These are phyloP conservation scores for Anoplolepis gracilipes DNA, from an alignment of 1,140 invertebrate species.

Conservation along the genomic window DNA sequence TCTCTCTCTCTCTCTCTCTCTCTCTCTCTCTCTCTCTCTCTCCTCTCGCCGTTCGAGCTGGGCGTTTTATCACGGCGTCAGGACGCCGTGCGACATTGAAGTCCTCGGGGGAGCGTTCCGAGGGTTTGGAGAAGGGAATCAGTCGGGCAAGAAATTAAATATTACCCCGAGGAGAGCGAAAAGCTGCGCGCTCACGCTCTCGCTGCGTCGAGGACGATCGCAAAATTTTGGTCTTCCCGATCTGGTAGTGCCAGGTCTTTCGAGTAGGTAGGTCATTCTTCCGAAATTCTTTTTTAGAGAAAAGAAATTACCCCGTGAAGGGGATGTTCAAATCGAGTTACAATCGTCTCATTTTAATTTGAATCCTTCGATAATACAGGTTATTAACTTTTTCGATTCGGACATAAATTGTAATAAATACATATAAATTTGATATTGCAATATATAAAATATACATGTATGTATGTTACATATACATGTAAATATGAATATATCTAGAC, in stretches of 20 bases:
- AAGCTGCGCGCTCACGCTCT: conserved; percentile 24
- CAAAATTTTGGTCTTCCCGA: conserved; percentile 32
- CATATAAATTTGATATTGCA: background rate
- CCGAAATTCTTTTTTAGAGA: background rate
- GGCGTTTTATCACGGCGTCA: conserved; percentile 69
- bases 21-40: background rate
- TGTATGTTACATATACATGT: too few relatives aligned
- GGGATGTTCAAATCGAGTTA: background rate
- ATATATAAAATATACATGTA: conserved; percentile 6
- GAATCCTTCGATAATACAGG: background rate
- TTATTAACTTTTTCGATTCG: background rate
- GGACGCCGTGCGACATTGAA: conserved; percentile 30
- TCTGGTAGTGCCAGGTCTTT: background rate
- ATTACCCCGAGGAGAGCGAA: conserved; percentile 72
- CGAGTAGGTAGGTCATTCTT: background rate
- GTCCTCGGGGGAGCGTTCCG: conserved; percentile 63
- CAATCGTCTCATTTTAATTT: background rate
- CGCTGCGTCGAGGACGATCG: background rate
- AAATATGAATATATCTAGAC: too few relatives aligned
- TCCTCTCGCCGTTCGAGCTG: conserved; percentile 40
- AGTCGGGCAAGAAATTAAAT: conserved; percentile 82
- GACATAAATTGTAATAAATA: background rate
- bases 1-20: background rate
- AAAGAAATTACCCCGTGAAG: background rate
- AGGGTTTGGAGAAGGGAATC: conserved; percentile 70